These are phyloP conservation scores for Lineus longissimus DNA, from an alignment of 1,140 invertebrate species.

Conservation along the genomic window DNA sequence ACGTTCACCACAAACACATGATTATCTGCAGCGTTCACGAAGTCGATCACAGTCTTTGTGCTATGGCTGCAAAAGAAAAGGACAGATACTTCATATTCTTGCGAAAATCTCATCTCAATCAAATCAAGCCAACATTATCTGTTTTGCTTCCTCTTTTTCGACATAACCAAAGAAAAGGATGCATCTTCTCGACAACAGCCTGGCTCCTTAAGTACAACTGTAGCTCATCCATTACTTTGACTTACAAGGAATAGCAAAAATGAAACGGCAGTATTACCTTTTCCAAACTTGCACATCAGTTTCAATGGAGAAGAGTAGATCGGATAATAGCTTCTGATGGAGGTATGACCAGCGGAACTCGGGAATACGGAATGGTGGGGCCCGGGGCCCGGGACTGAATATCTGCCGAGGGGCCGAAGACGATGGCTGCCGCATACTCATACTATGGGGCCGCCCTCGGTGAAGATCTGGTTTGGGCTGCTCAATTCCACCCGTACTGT, in stretches of 20 bases:
- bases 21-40: slow-evolving; percentile 88
- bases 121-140: not conserved
- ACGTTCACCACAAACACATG: slow-evolving; percentile 99
- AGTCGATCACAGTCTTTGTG: slow-evolving; percentile 94
- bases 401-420: slow-evolving; percentile 63
- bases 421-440: slow-evolving; percentile 8
- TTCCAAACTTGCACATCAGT: slow-evolving; percentile 94
- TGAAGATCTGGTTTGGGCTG: too few relatives aligned
- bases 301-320: slow-evolving; percentile 95
- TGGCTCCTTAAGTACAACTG: not conserved
- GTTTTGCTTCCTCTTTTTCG: too few relatives aligned
- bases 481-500: too few relatives aligned
- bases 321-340: slow-evolving; percentile 92
- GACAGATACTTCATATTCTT: not conserved
- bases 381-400: slow-evolving; percentile 90
- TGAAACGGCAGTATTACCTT: slow-evolving; percentile 34
- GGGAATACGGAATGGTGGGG: slow-evolving; percentile 96
- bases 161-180: not conserved
- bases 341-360: slow-evolving; percentile 99
- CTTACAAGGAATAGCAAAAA: too few relatives aligned
- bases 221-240: not conserved
- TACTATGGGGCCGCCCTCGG: too few relatives aligned
- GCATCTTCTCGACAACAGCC: not conserved
- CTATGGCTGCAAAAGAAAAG: slow-evolving; percentile 70
- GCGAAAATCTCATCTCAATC: not conserved